Conservation (phyloP, 1,140 invertebrate genomes). For the Antheraea pernyi region DNA sequence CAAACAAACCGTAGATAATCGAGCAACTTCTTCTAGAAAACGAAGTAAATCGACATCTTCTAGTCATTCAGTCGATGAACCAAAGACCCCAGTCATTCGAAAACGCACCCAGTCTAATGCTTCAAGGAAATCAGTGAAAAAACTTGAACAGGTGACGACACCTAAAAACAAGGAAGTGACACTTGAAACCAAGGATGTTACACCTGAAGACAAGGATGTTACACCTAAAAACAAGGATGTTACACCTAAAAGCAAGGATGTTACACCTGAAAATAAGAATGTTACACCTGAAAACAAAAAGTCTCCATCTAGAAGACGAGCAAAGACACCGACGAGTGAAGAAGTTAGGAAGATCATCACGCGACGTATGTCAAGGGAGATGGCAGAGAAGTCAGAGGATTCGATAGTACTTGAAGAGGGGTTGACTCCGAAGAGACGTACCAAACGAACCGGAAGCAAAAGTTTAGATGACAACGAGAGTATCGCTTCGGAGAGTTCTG, state of each 20-base stretch:
- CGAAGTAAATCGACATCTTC: conserved; percentile 43
- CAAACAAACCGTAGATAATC: conserved; percentile 25
- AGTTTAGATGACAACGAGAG: conserved; percentile 58
- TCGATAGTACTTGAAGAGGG: conserved; percentile 38
- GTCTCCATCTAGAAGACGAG: conserved; percentile 36
- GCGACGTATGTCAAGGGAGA: conserved; percentile 53
- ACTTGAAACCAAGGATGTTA: conserved; percentile 29
- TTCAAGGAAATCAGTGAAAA: conserved; percentile 38
- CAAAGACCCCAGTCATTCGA: conserved; percentile 37
- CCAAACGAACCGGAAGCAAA: conserved; percentile 47
- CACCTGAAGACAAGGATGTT: conserved; percentile 30
- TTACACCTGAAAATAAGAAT: conserved; percentile 24
- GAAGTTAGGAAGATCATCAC: conserved; percentile 61
- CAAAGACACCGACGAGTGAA: conserved; percentile 46
- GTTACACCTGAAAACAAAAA: conserved; percentile 33
- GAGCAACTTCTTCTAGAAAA: conserved; percentile 31
- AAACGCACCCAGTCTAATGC: conserved; percentile 44
- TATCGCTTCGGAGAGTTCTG: conserved; percentile 49
- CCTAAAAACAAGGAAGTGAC: not conserved
- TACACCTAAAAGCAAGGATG: conserved; percentile 31
- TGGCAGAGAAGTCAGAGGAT: conserved; percentile 45
- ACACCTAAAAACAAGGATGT: conserved; percentile 32
- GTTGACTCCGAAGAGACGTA: conserved; percentile 51
- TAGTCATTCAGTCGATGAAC: conserved; percentile 28
- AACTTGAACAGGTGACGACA: conserved; percentile 27